Evolutionary conservation across 2,797 vertebrate genomes (phyloP), one percentile per base, ranked within the genome.

Genomic region (Pantherophis alleghaniensis): DNA sequence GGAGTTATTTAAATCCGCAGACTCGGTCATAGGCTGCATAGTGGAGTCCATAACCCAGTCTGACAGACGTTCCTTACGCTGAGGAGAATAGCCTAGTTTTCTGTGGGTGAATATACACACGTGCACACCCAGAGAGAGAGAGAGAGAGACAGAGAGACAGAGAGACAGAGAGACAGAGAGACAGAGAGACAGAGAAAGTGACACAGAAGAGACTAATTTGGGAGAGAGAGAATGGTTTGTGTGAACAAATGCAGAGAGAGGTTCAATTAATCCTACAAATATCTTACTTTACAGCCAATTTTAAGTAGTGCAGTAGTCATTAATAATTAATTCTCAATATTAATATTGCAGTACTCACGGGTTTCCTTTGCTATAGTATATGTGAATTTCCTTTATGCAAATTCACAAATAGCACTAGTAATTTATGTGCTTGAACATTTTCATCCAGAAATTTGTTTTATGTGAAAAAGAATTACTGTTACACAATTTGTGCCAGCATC

Each of bases 151-250:
- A 79, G 18, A 37, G 18, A n/a, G n/a, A n/a, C n/a, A 79, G 7
- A 79, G 26, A 66, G 42, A 37, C 2, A 37, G 37, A 37, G 37
- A 37, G 37, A 37, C 37, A 37, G 37, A 37, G 47, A 47, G 28
- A 66, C 0, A n/a, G 63, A n/a, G 63, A 66, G 24, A 26, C 10
- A 28, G 0, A 61, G 24, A 26, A 0, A 26, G 1, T 13, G 11
- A 66, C 4, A 5, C 1, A n/a, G 12, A 63, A 32, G 63, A 74
- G 18, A 42, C 18, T 24, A 42, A 37, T 47, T 47, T 83, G 4
- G 74, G 37, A 10, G 37, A 79, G 18, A 42, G 18, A 83, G 18
- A 83, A 83, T 24, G 20, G 20, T 47, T 79, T 42, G 37, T 24
- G 37, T 24, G 20, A 83, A 83, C 74, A 83, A 42, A 83, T 83